Conservation (phyloP, 2,113 vertebrate genomes). For the Pseudorasbora parva region DNA sequence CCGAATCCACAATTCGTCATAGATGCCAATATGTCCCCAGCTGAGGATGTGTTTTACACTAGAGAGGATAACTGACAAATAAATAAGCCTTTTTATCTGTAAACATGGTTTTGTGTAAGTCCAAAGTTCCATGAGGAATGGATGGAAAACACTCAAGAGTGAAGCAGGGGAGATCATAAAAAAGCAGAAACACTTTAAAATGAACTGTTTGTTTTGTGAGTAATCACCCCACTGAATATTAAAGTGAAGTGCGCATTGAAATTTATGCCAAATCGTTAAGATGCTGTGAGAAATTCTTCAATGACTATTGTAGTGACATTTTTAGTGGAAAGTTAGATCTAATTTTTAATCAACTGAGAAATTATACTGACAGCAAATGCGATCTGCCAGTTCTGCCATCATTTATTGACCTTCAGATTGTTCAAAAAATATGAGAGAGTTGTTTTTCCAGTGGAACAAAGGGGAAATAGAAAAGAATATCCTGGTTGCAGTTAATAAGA, state of each 20-base stretch:
- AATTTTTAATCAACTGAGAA: neutral
- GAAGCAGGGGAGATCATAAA: constrained; percentile 50
- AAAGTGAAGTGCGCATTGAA: constrained; percentile 37
- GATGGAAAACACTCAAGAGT: constrained; percentile 30
- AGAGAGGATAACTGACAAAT: constrained; percentile 32
- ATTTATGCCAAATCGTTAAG: constrained; percentile 28
- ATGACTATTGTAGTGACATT: constrained; percentile 3
- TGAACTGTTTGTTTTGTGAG: constrained; percentile 46
- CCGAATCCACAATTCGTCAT: neutral
- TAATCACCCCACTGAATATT: constrained; percentile 40
- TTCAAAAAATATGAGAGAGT: neutral
- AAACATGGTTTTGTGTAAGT: constrained; percentile 18
- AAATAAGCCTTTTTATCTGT: constrained; percentile 36
- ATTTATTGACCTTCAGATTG: neutral
- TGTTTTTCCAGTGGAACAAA: too few species aligned
- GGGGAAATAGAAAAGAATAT: neutral
- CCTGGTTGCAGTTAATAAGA: neutral
- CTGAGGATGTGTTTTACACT: constrained; percentile 23
- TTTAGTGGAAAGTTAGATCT: neutral
- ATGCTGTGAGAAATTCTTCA: constrained; percentile 18
- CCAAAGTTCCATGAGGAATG: constrained; percentile 22
- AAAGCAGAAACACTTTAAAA: constrained; percentile 50
- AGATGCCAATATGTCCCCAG: neutral
- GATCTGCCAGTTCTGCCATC: neutral
- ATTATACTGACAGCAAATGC: neutral